These are phyloP conservation scores for Nothobranchius furzeri DNA, from an alignment of 2,113 vertebrate species.

Conservation along the genomic window DNA sequence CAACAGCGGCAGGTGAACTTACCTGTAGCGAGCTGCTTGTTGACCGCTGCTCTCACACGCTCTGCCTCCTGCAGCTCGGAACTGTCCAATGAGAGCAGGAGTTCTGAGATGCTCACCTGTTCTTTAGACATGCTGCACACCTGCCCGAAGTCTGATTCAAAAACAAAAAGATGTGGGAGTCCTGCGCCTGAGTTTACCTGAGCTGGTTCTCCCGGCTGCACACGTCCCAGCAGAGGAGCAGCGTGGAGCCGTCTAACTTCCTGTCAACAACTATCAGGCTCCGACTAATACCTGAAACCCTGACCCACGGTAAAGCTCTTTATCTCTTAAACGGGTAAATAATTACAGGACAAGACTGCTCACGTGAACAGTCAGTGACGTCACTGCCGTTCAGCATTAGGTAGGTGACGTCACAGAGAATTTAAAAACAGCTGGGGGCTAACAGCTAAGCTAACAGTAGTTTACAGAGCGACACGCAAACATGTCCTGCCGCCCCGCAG, in stretches of 20 bases:
- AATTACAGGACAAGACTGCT: not conserved
- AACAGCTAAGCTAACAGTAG: conserved; percentile 7
- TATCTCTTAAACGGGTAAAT: not conserved
- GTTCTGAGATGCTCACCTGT: conserved; percentile 83
- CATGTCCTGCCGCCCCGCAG: fast-evolving
- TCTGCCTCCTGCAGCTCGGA: conserved; percentile 86
- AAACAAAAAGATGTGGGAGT: not conserved
- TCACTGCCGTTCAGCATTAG: not conserved
- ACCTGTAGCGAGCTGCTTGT: conserved; percentile 90
- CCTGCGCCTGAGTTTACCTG: too few relatives aligned
- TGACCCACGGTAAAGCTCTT: too few relatives aligned
- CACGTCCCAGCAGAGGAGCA: too few relatives aligned
- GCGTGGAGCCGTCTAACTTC: too few relatives aligned
- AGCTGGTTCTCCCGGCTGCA: not conserved
- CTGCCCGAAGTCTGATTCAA: not conserved
- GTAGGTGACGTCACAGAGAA: conserved; percentile 2
- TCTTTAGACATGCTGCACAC: conserved; percentile 83
- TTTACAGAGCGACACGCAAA: not conserved
- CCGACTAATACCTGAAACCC: too few relatives aligned
- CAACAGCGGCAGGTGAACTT: conserved; percentile 6
- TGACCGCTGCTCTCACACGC: conserved; percentile 83
- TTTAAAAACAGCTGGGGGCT: conserved; percentile 11
- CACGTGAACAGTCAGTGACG: not conserved
- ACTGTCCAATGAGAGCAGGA: conserved; percentile 92
- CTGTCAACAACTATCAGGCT: too few relatives aligned